phyloP scores from a whole-genome alignment of 1,140 invertebrate species.

The Philotrypesis tridentata region DNA sequence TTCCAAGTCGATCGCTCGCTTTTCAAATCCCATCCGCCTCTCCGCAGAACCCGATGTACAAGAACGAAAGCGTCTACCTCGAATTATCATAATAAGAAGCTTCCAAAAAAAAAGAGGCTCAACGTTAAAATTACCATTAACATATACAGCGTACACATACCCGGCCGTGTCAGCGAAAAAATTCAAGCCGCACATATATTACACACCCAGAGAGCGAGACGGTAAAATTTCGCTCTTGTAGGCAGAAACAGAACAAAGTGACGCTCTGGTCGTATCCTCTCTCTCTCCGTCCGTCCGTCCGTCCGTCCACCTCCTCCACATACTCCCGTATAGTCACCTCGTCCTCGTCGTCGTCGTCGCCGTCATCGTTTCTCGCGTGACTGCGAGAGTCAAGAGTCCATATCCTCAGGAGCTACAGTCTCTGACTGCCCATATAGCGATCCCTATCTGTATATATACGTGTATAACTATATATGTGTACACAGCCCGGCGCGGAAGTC shows the following conservation, averaged over 20 bases:
- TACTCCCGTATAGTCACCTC: background rate
- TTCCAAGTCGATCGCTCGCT: no score
- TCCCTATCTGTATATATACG: no score
- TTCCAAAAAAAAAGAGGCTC: background rate
- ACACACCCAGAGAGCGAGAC: no score
- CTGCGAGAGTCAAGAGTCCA: background rate
- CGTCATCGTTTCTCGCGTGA: constrained; percentile 23
- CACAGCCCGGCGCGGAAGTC: constrained; percentile 33
- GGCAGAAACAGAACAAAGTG: background rate
- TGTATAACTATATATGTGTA: no score
- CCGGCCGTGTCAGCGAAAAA: background rate
- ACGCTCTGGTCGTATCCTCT: no score
- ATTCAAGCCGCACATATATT: background rate
- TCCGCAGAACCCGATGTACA: no score
- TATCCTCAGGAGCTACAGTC: background rate
- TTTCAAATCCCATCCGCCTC: no score
- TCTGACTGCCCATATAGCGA: constrained; percentile 5
- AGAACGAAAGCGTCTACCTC: no score
- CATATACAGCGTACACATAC: no score
- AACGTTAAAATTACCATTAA: no score
- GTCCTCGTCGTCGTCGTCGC: background rate
- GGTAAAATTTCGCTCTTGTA: background rate
- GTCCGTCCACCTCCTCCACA: no score
- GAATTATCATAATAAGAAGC: background rate
- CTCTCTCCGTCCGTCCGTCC: no score